Evolutionary conservation across 2,113 vertebrate species (phyloP).

Genomic region (Myocastor coypus): DNA sequence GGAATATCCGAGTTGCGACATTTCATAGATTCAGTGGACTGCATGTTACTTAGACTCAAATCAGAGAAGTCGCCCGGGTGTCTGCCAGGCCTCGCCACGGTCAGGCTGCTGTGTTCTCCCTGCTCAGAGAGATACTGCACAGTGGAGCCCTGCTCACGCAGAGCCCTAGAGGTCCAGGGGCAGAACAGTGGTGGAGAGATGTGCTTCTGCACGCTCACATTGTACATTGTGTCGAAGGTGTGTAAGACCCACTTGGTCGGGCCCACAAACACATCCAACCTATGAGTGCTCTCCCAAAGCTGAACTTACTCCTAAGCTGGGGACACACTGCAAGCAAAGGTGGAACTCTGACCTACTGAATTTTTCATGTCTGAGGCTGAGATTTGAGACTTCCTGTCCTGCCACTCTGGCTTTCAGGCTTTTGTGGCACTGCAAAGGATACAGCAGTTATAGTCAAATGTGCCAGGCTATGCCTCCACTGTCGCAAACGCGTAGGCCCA

Average conservation of each 20-base stretch:
- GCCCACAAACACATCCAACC: not conserved
- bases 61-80: not conserved
- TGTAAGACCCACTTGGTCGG: not conserved
- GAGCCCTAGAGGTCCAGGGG: not conserved
- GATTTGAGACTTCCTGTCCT: not conserved
- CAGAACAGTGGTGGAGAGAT: not conserved
- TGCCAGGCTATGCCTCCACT: not conserved
- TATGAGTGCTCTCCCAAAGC: not conserved
- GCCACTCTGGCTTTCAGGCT: not conserved
- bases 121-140: accelerated
- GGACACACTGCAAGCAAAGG: not conserved
- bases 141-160: accelerated
- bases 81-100: not conserved
- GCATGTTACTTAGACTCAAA: accelerated
- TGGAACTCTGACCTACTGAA: not conserved
- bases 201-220: not conserved
- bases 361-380: not conserved
- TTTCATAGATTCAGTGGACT: not conserved
- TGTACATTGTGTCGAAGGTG: not conserved
- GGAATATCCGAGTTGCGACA: not conserved
- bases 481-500: not conserved
- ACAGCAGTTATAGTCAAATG: not conserved
- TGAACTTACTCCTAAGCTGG: not conserved
- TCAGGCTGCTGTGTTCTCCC: accelerated
- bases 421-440: not conserved